A percentile compares a stretch with the other conserved stretches of the same genome.
These are phyloP conservation scores for Catalaphyllia jardinei DNA, from an alignment of 64 coral and sea anemone genomes.

Conservation along the genomic window DNA sequence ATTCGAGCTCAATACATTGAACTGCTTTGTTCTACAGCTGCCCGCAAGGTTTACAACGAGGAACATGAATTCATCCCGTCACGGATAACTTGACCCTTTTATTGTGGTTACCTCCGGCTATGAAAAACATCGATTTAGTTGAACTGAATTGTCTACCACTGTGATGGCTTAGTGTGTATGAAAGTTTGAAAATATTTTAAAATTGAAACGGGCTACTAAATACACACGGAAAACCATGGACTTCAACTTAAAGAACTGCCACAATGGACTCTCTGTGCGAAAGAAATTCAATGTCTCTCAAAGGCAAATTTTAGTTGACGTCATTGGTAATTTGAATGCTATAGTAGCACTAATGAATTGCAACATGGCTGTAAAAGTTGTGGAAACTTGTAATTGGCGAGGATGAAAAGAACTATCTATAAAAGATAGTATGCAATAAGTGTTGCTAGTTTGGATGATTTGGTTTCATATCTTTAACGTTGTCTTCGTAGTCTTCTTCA, in stretches of 20 bases:
- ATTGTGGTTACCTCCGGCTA: not conserved
- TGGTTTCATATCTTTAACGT: too few species aligned
- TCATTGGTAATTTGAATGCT: not conserved
- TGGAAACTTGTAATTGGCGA: not conserved
- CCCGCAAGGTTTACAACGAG: not conserved
- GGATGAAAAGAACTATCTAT: too few species aligned
- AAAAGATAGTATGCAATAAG: too few species aligned
- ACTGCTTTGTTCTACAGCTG: not conserved
- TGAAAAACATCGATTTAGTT: not conserved
- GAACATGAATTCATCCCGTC: slow-evolving; percentile 21
- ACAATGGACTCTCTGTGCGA: not conserved
- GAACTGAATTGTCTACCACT: not conserved
- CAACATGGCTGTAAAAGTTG: not conserved
- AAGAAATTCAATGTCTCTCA: not conserved
- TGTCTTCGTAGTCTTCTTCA: too few species aligned
- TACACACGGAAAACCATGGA: too few species aligned
- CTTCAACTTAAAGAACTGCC: too few species aligned
- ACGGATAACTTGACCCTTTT: not conserved
- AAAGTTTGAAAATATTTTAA: not conserved
- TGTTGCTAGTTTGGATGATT: too few species aligned
- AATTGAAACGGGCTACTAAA: not conserved
- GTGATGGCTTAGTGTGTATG: not conserved
- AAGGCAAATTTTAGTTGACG: not conserved
- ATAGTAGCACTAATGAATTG: not conserved
- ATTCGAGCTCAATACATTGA: not conserved